phyloP scores from a whole-genome alignment of 2,113 vertebrate genomes.

The Corapipo altera region DNA sequence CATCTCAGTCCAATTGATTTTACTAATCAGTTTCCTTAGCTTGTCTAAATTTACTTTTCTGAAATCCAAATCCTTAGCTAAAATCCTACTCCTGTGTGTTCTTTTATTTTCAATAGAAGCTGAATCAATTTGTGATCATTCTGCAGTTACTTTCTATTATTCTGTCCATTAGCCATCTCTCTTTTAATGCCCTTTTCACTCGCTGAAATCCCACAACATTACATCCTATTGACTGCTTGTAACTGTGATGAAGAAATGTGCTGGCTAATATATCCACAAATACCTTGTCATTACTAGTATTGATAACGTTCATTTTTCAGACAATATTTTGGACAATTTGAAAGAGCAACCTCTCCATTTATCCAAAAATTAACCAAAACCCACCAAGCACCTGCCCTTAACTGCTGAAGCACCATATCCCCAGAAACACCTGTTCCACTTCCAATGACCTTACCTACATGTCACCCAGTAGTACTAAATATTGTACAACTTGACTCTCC shows the following conservation, averaged over 20 bases:
- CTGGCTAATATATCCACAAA: neutral
- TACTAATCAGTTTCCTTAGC: neutral
- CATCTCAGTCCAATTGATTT: neutral
- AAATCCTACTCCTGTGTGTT: neutral
- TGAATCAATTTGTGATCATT: neutral
- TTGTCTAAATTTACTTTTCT: slow-evolving; percentile 20
- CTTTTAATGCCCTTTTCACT: neutral
- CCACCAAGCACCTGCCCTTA: neutral
- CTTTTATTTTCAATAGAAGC: neutral
- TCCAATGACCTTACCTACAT: neutral
- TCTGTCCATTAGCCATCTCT: neutral
- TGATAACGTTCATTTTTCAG: neutral
- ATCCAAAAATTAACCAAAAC: neutral
- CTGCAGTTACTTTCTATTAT: neutral
- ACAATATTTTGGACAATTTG: neutral
- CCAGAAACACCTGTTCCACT: neutral
- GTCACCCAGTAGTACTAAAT: neutral
- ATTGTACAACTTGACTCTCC: neutral
- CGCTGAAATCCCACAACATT: neutral
- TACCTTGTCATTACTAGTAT: neutral
- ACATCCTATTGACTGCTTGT: neutral
- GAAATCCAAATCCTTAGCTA: neutral
- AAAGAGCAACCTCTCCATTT: neutral
- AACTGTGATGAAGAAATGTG: neutral
- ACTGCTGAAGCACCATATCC: neutral